These are phyloP conservation scores for Anthrax anthrax DNA, from an alignment of 2,888 invertebrate genomes.

Conservation along the genomic window DNA sequence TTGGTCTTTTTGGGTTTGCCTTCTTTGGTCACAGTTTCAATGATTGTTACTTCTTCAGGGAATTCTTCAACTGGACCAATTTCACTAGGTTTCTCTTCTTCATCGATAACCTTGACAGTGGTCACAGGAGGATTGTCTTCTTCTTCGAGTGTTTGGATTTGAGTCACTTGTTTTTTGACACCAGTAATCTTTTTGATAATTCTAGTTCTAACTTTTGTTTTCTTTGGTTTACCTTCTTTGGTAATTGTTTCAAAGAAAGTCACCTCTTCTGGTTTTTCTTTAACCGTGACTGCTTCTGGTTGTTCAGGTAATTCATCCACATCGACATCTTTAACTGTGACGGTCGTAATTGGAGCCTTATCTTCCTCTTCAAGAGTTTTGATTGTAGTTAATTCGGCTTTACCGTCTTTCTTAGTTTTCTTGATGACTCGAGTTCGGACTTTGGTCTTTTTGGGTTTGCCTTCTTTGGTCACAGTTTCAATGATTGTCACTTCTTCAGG, in stretches of 20 bases:
- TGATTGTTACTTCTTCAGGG: conserved; percentile 23
- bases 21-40: conserved; percentile 30
- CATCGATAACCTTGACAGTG: conserved; percentile 15
- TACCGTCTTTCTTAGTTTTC: conserved; percentile 16
- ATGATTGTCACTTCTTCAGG: conserved; percentile 19
- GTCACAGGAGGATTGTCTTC: conserved; percentile 26
- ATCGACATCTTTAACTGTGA: conserved; percentile 14
- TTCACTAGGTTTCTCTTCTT: conserved; percentile 8
- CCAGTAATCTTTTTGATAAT: conserved; percentile 25
- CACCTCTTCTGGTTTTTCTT: conserved; percentile 11
- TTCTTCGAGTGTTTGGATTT: conserved; percentile 31
- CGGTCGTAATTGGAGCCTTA: conserved; percentile 21
- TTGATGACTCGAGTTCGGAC: conserved; percentile 21
- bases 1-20: conserved; percentile 25
- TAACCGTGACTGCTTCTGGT: conserved; percentile 10
- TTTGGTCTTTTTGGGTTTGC: conserved; percentile 19
- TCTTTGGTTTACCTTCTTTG: conserved; percentile 17
- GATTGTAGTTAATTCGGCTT: conserved; percentile 21
- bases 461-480: conserved; percentile 10
- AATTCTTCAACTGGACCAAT: conserved; percentile 14
- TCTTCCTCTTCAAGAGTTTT: conserved; percentile 22
- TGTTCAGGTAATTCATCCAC: conserved; percentile 3
- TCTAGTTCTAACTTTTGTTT: conserved; percentile 19
- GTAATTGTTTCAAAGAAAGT: conserved; percentile 26
- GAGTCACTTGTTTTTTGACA: conserved; percentile 24